Evolutionary conservation across 2,888 invertebrate species (phyloP), one percentile per base, ranked within the genome.

Genomic region (Ypsolopha scabrella): DNA sequence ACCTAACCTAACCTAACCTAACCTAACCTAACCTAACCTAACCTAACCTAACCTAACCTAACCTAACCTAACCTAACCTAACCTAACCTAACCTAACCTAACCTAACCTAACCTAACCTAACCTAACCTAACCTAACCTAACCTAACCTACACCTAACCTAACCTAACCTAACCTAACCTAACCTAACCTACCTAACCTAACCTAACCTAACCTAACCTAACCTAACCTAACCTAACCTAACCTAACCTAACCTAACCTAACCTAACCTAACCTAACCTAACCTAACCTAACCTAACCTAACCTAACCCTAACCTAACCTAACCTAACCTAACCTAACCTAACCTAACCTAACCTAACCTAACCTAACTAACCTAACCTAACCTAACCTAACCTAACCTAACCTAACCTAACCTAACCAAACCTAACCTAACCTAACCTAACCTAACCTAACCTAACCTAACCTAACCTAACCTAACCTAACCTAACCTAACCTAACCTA

Each of bases 251-350:
- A n/a, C 50, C 50, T 50, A 50, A 50, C 50, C 50, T 50, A 50
- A 50, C 50, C 50, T 50, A 50, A 50, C 50, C 50, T 50, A 50
- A 50, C 50, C 50, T 50, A 50, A 48, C 48, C 48, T 48, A 48
- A 38, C 38, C 48, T 39, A 39, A 48, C 41, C 50, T 50, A 50
- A 50, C 50, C 50, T 50, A 50, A 50, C 50, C 41, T 41, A 49
- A 39, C 49, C n/a, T 49, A 50, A 50, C 50, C 50, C 43, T 41
- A 50, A 41, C 43, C n/a, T 43, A 50, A 50, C 50, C 50, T 50
- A 50, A 50, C 50, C 50, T 50, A 50, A 50, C 50, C 50, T 50
- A 50, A 50, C 50, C 50, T 50, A 50, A 50, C 50, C 50, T 50
- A 50, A n/a, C 41, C 41, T 35, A 35, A 49, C 34, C 50, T 10